Evolutionary conservation across 2,888 invertebrate species (phyloP).

Genomic region (Lymantria monacha): DNA sequence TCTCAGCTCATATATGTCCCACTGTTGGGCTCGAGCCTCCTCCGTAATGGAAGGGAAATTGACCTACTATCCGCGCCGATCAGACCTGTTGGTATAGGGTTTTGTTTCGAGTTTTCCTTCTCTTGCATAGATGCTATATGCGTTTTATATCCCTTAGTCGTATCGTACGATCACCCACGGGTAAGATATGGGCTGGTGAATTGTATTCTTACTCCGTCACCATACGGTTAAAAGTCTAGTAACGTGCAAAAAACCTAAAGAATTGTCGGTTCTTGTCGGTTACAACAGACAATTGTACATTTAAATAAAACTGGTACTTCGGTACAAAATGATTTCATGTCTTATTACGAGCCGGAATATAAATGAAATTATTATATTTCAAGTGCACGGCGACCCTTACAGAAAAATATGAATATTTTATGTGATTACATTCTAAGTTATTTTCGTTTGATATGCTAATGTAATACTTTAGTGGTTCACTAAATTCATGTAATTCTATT

Average conservation of each 20-base stretch:
- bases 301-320: slow-evolving; percentile 22
- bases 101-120: too few relatives aligned
- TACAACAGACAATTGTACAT: slow-evolving; percentile 18
- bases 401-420: slow-evolving; percentile 11
- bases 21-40: too few relatives aligned
- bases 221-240: neutral
- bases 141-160: neutral
- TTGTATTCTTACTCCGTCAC: neutral
- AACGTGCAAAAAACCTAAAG: neutral
- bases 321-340: slow-evolving; percentile 32
- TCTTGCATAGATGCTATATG: too few relatives aligned
- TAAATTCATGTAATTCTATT: slow-evolving; percentile 5
- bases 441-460: slow-evolving; percentile 11
- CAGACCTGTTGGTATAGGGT: too few relatives aligned
- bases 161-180: neutral
- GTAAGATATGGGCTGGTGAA: neutral
- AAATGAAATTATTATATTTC: slow-evolving; percentile 21
- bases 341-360: slow-evolving; percentile 18
- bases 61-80: too few relatives aligned
- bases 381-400: slow-evolving; percentile 16
- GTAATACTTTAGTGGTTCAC: slow-evolving; percentile 2
- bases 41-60: too few relatives aligned
- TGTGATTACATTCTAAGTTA: slow-evolving; percentile 4
- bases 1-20: too few relatives aligned
- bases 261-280: neutral